Evolutionary conservation across 1,140 invertebrate species (phyloP).

Genomic region (Maconellicoccus hirsutus): DNA sequence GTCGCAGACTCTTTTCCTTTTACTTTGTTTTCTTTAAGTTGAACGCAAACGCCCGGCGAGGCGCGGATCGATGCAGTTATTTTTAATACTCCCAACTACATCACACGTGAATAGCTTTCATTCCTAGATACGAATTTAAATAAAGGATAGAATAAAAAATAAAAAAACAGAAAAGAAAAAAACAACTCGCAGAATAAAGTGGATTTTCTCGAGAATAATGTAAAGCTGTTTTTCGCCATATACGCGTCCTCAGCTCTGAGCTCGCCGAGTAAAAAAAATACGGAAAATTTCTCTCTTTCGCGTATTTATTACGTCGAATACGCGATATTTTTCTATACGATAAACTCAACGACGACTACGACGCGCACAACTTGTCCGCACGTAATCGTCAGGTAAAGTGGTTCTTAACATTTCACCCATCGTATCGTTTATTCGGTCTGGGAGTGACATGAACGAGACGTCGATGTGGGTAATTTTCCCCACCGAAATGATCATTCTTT

Average conservation of each 20-base stretch:
- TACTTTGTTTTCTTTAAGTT: constrained; percentile 13
- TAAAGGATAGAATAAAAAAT: neutral
- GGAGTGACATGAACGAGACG: too few species aligned
- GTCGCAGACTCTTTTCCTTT: constrained; percentile 14
- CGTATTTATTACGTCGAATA: neutral
- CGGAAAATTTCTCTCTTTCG: neutral
- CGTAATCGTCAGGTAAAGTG: too few species aligned
- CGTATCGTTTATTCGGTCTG: too few species aligned
- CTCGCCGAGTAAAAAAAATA: neutral
- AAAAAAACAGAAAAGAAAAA: neutral
- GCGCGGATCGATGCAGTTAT: constrained; percentile 13
- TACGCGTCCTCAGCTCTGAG: neutral
- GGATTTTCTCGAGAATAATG: neutral
- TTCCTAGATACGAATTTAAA: constrained; percentile 9
- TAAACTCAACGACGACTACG: too few species aligned
- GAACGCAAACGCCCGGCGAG: neutral
- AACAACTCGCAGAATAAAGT: neutral
- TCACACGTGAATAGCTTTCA: constrained; percentile 7
- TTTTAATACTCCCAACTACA: constrained; percentile 15
- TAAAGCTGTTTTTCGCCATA: neutral
- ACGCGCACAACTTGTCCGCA: too few species aligned
- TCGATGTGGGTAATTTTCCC: too few species aligned
- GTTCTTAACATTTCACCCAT: too few species aligned
- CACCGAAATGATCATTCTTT: too few species aligned
- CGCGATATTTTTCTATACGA: neutral